Evolutionary conservation across 2,888 invertebrate species (phyloP), one percentile per base, ranked within the genome.

Genomic region (Apodemia zela): DNA sequence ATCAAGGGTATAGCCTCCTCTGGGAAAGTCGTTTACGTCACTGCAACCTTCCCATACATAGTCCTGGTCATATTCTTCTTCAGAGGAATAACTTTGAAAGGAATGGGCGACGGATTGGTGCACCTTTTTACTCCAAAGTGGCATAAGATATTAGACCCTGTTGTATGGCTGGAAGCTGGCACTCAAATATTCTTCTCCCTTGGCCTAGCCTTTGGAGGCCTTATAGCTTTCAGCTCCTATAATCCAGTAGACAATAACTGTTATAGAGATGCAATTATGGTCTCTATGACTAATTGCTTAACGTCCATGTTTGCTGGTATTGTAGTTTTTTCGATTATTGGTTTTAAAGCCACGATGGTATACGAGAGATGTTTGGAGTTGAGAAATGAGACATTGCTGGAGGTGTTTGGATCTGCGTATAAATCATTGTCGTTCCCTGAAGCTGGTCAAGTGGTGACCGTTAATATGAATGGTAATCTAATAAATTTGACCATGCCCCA

Each of bases 131-230:
- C 97, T 0, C 98, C 98, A 0, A 96, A 97, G 90, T 97, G 98
- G 96, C 96, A 96, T 76, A 97, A 95, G 66, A 93, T 99, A 65
- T 87, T 96, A 45, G 98, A 98, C 89, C 98, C 98, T 10, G 97
- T 97, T 0, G 98, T 99, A 0, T 99, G 99, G 99, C 87, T 99
- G 63, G 98, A 99, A 88, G 98, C 99, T 0, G 98, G 98, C 2
- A 98, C 98, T 0, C 99, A 99, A 84, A 98, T 99, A 75, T 99
- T 99, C 91, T 99, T 98, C 87, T 98, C 98, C 0, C 93, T 98
- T 67, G 98, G 98, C 10, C 89, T 99, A 60, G 98, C 98, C 0
- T 99, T 99, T 75, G 99, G 99, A 13, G 98, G 98, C 10, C 92
- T 99, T 47, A 98, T 99, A 67, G 98, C 98, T 0, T 99, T 98